phyloP scores from a whole-genome alignment of 2,113 vertebrate genomes.

The Microtus pennsylvanicus region DNA sequence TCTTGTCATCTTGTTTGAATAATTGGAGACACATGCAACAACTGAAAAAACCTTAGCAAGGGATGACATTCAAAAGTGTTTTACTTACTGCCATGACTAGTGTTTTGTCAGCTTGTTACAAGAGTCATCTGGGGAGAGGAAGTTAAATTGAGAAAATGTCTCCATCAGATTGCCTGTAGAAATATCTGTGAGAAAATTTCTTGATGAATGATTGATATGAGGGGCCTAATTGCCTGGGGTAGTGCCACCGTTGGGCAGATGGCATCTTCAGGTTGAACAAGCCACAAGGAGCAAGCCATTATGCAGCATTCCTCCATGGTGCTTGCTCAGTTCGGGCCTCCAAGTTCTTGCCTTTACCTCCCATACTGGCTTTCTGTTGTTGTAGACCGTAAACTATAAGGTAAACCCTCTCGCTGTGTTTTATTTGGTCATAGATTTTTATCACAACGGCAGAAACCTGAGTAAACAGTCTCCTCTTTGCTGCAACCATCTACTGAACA shows the following conservation, averaged over 20 bases:
- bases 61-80: not conserved
- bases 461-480: not conserved
- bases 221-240: not conserved
- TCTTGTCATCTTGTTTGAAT: not conserved
- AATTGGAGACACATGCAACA: not conserved
- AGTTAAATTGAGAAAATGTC: not conserved
- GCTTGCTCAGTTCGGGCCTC: not conserved
- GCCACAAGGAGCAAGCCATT: not conserved
- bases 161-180: not conserved
- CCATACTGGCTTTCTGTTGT: not conserved
- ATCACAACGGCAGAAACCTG: not conserved
- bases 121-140: too few relatives aligned
- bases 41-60: too few relatives aligned
- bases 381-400: not conserved
- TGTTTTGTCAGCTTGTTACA: not conserved
- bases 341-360: not conserved
- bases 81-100: not conserved
- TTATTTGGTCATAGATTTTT: not conserved
- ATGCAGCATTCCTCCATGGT: not conserved
- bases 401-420: not conserved
- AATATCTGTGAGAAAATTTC: not conserved
- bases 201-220: not conserved
- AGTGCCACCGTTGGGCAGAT: not conserved
- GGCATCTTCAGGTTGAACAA: not conserved
- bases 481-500: not conserved